Base-by-base conservation (phyloP, 1,140 invertebrate species). In the Asbolus verrucosus region DNA sequence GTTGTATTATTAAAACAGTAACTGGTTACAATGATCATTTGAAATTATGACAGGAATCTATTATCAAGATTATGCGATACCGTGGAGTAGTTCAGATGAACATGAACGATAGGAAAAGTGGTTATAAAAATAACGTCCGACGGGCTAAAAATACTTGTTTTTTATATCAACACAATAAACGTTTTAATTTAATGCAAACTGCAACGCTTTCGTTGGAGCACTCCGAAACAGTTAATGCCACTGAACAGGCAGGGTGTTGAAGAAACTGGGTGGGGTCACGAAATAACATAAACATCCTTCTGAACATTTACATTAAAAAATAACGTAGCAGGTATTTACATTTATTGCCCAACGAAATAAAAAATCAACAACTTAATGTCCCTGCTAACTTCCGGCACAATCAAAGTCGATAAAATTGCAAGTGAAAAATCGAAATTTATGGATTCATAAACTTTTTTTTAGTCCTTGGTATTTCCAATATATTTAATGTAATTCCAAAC, bases 151-250 rank as follows among this genome's bases (percentile, higher is more conserved):
- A 54, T 54, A 6, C 21, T 31, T 19, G 5, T 11, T 21, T 21
- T 19, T 21, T 50, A 21, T 3, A 21, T 50, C 13, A n/a, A n/a
- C n/a, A n/a, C 21, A 50, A 21, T 50, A 50, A 21, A 18, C 6
- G 6, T 6, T 24, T 50, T 18, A 9, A 21, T 6, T 14, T 30
- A 9, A 54, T 11, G 19, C 19, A 24, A 54, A 54, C 6, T 54
- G 46, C 46, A 54, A 18, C 46, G 46, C 46, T 54, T 54, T 54
- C 46, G 18, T 21, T 54, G 16, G 14, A 24, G 1, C 46, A 6
- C 21, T 21, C 18, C n/a, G n/a, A n/a, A 54, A 54, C 27, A 27
- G 18, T 8, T 27, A 27, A 24, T 8, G 46, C 46, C 15, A 9
- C n/a, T 54, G 6, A 50, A 54, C 5, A n/a, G n/a, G 21, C 9